phyloP scores from a whole-genome alignment of 2,888 invertebrate species.

The Brenthis ino region DNA sequence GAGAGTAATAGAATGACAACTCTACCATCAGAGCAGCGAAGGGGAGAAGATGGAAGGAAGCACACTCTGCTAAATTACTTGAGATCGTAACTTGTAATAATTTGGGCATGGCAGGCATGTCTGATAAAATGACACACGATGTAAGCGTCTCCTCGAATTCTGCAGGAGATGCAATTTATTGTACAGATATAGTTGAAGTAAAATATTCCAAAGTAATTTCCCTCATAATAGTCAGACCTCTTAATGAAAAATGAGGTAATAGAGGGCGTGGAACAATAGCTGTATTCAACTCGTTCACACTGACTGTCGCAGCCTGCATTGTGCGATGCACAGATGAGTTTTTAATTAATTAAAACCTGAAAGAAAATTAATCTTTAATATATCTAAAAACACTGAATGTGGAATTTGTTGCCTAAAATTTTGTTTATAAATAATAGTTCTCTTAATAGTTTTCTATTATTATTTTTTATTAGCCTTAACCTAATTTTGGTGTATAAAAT shows the following conservation, averaged over 20 bases:
- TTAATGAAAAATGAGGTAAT: slow-evolving; percentile 39
- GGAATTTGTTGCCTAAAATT: not conserved
- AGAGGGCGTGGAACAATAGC: slow-evolving; percentile 33
- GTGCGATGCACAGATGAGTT: slow-evolving; percentile 26
- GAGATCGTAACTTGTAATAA: too few relatives aligned
- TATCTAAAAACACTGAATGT: not conserved
- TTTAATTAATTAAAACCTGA: slow-evolving; percentile 31
- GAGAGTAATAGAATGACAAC: not conserved
- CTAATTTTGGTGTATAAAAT: too few relatives aligned
- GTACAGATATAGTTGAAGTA: slow-evolving; percentile 11
- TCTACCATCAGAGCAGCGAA: too few relatives aligned
- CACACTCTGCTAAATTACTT: too few relatives aligned
- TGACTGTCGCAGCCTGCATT: slow-evolving; percentile 30
- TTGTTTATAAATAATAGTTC: too few relatives aligned
- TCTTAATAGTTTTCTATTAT: too few relatives aligned
- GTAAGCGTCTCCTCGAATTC: too few relatives aligned
- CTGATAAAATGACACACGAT: too few relatives aligned
- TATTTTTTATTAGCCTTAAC: too few relatives aligned
- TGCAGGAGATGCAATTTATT: not conserved
- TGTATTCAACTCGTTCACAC: slow-evolving; percentile 31
- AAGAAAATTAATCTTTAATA: slow-evolving; percentile 10
- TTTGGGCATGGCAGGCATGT: too few relatives aligned
- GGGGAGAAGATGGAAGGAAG: not conserved
- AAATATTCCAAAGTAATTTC: slow-evolving; percentile 35
- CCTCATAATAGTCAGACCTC: slow-evolving; percentile 31